Percentiles rank a stretch among this genome's conserved stretches.
Conservation (phyloP, 2,888 invertebrate species). For the Limnephilus marmoratus region DNA sequence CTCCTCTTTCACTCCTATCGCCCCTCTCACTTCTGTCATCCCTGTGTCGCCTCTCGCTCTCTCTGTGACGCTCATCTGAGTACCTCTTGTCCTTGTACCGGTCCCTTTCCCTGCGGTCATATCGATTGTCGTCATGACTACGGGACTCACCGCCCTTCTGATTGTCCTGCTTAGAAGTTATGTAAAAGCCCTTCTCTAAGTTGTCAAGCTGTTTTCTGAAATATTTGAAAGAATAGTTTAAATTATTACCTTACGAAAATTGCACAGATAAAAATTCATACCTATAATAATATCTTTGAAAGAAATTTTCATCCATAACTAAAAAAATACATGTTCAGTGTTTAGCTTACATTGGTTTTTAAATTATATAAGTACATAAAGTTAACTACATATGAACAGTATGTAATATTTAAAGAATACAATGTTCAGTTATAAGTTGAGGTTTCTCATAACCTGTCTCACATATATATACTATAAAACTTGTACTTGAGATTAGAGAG, state of each 20-base stretch:
- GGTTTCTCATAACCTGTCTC: too few relatives aligned
- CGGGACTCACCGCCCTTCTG: slow-evolving; percentile 70
- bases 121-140: slow-evolving; percentile 72
- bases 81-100: slow-evolving; percentile 68
- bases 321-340: too few relatives aligned
- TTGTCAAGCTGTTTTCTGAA: slow-evolving; percentile 76
- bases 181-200: slow-evolving; percentile 84
- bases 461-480: neutral
- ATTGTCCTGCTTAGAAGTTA: slow-evolving; percentile 81
- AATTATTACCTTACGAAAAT: neutral
- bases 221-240: slow-evolving; percentile 46
- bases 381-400: too few relatives aligned
- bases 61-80: slow-evolving; percentile 70
- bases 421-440: too few relatives aligned
- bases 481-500: neutral
- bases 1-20: slow-evolving; percentile 67
- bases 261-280: neutral
- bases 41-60: slow-evolving; percentile 69
- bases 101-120: slow-evolving; percentile 69
- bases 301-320: too few relatives aligned
- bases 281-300: too few relatives aligned
- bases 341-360: too few relatives aligned
- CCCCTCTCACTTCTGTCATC: slow-evolving; percentile 67
- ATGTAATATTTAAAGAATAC: too few relatives aligned
- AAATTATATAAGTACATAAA: too few relatives aligned